Base-by-base conservation (phyloP, 2,113 vertebrate genomes). In the Perca fluviatilis region DNA sequence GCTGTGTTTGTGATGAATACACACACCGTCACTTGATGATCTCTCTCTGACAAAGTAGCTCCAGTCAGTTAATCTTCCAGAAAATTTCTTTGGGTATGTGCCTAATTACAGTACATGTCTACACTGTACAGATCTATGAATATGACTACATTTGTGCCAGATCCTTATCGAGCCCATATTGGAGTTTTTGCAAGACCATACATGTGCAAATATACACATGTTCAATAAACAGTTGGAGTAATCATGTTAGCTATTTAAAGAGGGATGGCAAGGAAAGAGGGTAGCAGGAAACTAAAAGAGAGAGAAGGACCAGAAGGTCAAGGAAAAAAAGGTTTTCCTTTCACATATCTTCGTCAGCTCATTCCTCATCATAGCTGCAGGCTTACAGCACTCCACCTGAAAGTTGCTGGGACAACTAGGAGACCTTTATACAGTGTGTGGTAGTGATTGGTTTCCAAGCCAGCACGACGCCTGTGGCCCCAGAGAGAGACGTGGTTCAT, bases 201-300 rank as follows among this genome's bases (percentile, higher is more conserved):
- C 65, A 53, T 40, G 53, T n/a, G 27, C 27, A 56, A 36, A 47
- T 14, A 49, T 49, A 79, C 19, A 60, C 57, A 13, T 11, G 30
- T 47, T 83, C 88, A 83, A 84, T 84, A 74, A 74, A 71, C 65
- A 71, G 46, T 60, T 14, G 5, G 56, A 33, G 64, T 30, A 51
- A 12, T 74, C 57, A 82, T 61, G 54, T 27, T 71, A 57, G 50
- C 27, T 69, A 27, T 36, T 36, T 71, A 36, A 13, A 49, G 47
- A 46, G 7, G 3, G n/a, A 16, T 36, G 10, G 36, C 2, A 4
- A 53, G 65, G 62, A 66, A 70, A 2, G 13, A 65, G 19, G 1
- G 51, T 1, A 43, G 6, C 4, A 4, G 11, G 2, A 47, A 56
- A 58, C 2, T 60, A 86, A 61, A 14, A 19, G 40, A 66, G 19